These are phyloP conservation scores for Lepidurus packardi DNA, from an alignment of 1,140 invertebrate genomes.

Conservation along the genomic window DNA sequence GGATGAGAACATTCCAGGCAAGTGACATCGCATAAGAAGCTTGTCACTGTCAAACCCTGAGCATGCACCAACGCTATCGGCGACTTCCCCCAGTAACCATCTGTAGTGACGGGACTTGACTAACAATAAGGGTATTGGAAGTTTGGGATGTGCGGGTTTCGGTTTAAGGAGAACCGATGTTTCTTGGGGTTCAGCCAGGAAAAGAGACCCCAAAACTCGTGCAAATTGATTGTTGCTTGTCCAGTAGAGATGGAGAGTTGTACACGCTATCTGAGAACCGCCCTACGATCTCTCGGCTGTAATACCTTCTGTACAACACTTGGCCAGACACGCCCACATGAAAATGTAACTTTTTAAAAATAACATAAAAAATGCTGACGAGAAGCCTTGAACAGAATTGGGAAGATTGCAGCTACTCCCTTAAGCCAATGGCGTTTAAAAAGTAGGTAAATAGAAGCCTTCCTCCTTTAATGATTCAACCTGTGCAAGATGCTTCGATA, in stretches of 20 bases:
- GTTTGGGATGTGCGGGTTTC: background rate
- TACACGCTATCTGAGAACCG: too few species aligned
- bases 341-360: too few species aligned
- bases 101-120: conserved; percentile 2
- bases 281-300: too few species aligned
- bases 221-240: conserved; percentile 1
- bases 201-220: background rate
- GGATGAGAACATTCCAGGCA: conserved; percentile 12
- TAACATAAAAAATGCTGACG: too few species aligned
- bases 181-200: background rate
- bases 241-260: background rate
- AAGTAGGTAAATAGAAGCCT: too few species aligned
- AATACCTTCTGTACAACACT: too few species aligned
- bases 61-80: background rate
- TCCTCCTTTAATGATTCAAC: too few species aligned
- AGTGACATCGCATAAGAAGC: conserved; percentile 21
- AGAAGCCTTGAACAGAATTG: too few species aligned
- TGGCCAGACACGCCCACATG: too few species aligned
- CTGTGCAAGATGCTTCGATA: too few species aligned
- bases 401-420: too few species aligned
- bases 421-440: too few species aligned
- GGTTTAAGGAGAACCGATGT: background rate
- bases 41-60: conserved; percentile 18
- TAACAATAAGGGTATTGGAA: conserved; percentile 10
- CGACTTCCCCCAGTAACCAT: background rate